Conservation (phyloP, 2,888 invertebrate genomes). For the Zygaena filipendulae region DNA sequence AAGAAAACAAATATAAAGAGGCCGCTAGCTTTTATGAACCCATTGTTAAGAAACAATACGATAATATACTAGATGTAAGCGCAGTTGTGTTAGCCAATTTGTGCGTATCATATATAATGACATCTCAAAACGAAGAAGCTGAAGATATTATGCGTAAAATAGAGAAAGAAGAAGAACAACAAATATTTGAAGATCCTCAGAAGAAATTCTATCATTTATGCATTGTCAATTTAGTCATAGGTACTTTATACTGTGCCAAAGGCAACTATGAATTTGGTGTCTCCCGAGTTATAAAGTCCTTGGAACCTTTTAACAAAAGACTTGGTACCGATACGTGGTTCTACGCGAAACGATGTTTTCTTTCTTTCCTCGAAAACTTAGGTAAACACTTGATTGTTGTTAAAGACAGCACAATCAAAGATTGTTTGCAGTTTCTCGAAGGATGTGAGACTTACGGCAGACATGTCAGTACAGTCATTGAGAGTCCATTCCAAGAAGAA, state of each 20-base stretch:
- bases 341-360: constrained; percentile 95
- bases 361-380: constrained; percentile 91
- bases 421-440: constrained; percentile 89
- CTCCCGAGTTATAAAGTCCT: constrained; percentile 95
- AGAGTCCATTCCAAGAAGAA: constrained; percentile 81
- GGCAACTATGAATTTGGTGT: constrained; percentile 99
- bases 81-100: constrained; percentile 98
- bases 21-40: constrained; percentile 98
- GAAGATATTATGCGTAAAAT: constrained; percentile 99
- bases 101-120: constrained; percentile 99
- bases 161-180: constrained; percentile 96
- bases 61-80: constrained; percentile 93
- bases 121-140: constrained; percentile 97
- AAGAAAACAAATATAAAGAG: constrained; percentile 98
- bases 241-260: constrained; percentile 97
- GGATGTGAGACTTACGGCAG: constrained; percentile 90
- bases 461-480: constrained; percentile 84
- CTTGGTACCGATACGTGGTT: constrained; percentile 99
- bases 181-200: constrained; percentile 91
- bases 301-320: constrained; percentile 94
- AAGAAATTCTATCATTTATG: constrained; percentile 96
- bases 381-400: constrained; percentile 91
- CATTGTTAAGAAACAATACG: constrained; percentile 93
- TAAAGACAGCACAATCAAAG: constrained; percentile 86
- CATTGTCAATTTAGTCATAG: constrained; percentile 98